Evolutionary conservation across 2,888 invertebrate species (phyloP).

Genomic region (Epistrophe grossulariae): DNA sequence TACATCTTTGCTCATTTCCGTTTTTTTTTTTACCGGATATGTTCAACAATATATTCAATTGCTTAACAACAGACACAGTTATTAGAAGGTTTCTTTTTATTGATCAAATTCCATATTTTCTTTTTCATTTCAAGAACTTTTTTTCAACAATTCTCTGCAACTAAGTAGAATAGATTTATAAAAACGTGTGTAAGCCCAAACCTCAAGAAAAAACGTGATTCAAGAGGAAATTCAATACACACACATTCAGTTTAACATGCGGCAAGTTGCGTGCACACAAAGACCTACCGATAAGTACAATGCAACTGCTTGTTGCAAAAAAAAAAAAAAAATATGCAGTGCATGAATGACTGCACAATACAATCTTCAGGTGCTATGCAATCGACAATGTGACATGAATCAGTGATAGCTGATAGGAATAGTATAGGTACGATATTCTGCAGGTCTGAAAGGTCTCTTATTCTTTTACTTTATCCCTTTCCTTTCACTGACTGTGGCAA

Average conservation of each 20-base stretch:
- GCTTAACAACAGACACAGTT: no score
- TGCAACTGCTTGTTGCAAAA: slow-evolving; percentile 36
- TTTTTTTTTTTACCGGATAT: no score
- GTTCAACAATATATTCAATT: no score
- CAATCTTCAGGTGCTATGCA: slow-evolving; percentile 51
- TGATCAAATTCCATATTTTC: background rate
- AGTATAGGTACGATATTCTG: background rate
- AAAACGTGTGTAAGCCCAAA: background rate
- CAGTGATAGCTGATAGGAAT: slow-evolving; percentile 44
- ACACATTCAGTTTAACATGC: slow-evolving; percentile 27
- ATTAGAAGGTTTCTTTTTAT: no score
- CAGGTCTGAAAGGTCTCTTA: slow-evolving; percentile 28
- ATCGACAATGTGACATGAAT: slow-evolving; percentile 70
- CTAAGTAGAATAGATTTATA: background rate
- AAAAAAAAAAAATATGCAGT: slow-evolving; percentile 13
- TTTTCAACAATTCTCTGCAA: background rate
- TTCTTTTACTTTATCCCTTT: slow-evolving; percentile 32
- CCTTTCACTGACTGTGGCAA: slow-evolving; percentile 18
- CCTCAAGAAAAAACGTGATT: slow-evolving; percentile 56
- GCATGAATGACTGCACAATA: slow-evolving; percentile 59
- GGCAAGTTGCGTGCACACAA: slow-evolving; percentile 48
- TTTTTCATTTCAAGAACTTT: background rate
- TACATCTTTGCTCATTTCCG: background rate
- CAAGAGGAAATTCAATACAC: slow-evolving; percentile 39
- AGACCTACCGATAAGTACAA: slow-evolving; percentile 42